Evolutionary conservation across 2,797 vertebrate genomes (phyloP).

Genomic region (Zenarchopterus dispar): DNA sequence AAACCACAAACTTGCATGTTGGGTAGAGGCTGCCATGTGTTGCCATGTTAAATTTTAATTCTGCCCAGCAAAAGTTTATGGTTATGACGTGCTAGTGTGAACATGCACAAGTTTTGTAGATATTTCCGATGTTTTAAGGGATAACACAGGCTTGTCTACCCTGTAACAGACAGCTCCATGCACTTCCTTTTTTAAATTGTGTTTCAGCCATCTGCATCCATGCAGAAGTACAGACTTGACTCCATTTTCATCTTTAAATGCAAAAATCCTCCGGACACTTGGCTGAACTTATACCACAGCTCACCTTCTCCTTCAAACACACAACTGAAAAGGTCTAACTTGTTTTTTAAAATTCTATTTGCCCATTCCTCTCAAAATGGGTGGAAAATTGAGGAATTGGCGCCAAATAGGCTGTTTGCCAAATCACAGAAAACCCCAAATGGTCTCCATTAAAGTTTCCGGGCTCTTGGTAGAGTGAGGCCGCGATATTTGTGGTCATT

Average conservation of each 20-base stretch:
- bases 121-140: conserved; percentile 5
- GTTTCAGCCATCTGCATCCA: conserved; percentile 33
- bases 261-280: conserved; percentile 37
- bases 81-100: conserved; percentile 10
- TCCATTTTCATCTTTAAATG: conserved; percentile 49
- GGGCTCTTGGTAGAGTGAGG: conserved; percentile 67
- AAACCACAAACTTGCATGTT: conserved; percentile 21
- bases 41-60: conserved; percentile 66
- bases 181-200: background rate
- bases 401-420: conserved; percentile 73
- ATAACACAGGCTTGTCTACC: background rate
- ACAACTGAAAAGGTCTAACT: conserved; percentile 43
- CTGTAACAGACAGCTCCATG: background rate
- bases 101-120: conserved; percentile 26
- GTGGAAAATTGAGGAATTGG: conserved; percentile 71
- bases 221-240: conserved; percentile 41
- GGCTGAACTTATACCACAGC: conserved; percentile 43
- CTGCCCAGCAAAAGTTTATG: conserved; percentile 39
- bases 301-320: conserved; percentile 9
- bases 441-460: conserved; percentile 77
- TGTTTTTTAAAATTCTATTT: conserved; percentile 56
- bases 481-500: conserved; percentile 76
- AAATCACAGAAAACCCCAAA: conserved; percentile 75
- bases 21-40: conserved; percentile 46
- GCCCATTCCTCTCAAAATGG: conserved; percentile 70